Evolutionary conservation across 2,888 invertebrate species (phyloP).

Genomic region (Prenolepis imparis): DNA sequence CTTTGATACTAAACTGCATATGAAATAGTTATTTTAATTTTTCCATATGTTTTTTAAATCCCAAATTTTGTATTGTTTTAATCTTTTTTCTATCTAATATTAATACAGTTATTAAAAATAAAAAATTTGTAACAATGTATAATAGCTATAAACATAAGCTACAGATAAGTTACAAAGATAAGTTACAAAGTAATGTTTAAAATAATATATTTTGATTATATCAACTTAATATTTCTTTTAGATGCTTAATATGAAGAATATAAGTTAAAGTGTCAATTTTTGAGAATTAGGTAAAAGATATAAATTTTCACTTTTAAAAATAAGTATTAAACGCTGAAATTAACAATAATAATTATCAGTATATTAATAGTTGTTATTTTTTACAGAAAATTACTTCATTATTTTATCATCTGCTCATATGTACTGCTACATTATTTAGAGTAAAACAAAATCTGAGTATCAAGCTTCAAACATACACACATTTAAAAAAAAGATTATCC

Average conservation of each 20-base stretch:
- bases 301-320: neutral
- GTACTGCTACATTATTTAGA: neutral
- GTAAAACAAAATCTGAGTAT: neutral
- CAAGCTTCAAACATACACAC: neutral
- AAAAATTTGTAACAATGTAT: neutral
- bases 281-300: neutral
- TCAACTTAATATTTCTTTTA: neutral
- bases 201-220: neutral
- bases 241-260: neutral
- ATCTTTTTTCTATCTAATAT: neutral
- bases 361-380: neutral
- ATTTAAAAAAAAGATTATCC: neutral
- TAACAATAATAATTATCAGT: neutral
- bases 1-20: neutral
- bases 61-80: neutral
- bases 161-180: too few species aligned
- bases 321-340: neutral
- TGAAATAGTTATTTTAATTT: neutral
- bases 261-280: conserved; percentile 15
- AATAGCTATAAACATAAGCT: neutral
- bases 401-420: neutral
- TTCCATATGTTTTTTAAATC: neutral
- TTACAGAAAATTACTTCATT: neutral
- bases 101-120: neutral
- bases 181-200: neutral